Conservation (phyloP, 2,888 invertebrate species). For the Tuta absoluta region DNA sequence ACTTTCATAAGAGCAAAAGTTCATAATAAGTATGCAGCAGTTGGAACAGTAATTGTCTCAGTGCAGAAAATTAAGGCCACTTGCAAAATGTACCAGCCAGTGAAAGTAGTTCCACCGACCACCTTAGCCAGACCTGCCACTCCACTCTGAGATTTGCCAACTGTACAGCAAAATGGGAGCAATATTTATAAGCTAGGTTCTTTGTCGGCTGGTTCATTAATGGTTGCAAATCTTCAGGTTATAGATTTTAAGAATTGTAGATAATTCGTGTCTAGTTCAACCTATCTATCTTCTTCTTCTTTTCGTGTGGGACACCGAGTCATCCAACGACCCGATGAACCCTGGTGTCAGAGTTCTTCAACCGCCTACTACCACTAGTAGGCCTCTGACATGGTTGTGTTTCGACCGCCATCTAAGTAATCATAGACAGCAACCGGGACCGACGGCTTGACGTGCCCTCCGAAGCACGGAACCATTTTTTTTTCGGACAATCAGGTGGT, state of each 20-base stretch:
- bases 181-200: background rate
- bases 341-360: no score
- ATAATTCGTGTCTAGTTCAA: background rate
- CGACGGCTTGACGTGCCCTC: no score
- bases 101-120: slow-evolving; percentile 61
- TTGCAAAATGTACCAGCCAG: slow-evolving; percentile 58
- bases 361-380: no score
- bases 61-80: slow-evolving; percentile 56
- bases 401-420: no score
- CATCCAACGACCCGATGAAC: no score
- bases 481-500: no score
- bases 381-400: no score
- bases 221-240: background rate
- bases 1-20: slow-evolving; percentile 19
- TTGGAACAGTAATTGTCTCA: slow-evolving; percentile 44
- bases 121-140: slow-evolving; percentile 30
- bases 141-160: background rate
- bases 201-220: slow-evolving; percentile 1
- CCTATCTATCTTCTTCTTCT: no score
- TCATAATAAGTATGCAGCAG: slow-evolving; percentile 37
- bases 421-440: no score
- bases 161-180: background rate
- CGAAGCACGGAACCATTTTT: no score
- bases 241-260: background rate
- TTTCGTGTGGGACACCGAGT: no score